phyloP scores from a whole-genome alignment of 2,888 invertebrate genomes.

The Ctenicera cuprea region DNA sequence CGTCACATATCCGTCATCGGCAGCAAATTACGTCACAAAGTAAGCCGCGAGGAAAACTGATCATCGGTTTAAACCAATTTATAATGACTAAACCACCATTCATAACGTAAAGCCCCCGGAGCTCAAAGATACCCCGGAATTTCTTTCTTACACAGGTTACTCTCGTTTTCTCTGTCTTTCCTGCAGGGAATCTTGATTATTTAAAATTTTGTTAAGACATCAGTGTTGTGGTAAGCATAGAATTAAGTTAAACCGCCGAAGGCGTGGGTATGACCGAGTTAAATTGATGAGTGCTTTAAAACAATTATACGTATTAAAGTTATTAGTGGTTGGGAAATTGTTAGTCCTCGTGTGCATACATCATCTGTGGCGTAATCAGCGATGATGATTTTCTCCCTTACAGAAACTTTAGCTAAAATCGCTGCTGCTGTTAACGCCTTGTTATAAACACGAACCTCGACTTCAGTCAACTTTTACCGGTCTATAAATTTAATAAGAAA shows the following conservation, averaged over 20 bases:
- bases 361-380: conserved; percentile 26
- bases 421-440: conserved; percentile 4
- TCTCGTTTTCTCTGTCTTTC: neutral
- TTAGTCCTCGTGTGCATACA: conserved; percentile 21
- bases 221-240: neutral
- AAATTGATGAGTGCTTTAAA: conserved; percentile 30
- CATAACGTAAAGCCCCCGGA: conserved; percentile 3
- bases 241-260: conserved; percentile 1
- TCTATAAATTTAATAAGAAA: conserved; percentile 9
- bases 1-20: conserved; percentile 23
- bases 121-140: neutral
- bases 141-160: neutral
- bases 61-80: conserved; percentile 11
- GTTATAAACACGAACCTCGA: neutral
- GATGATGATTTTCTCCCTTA: conserved; percentile 6
- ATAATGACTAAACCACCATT: conserved; percentile 1
- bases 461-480: conserved; percentile 11
- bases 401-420: neutral
- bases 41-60: conserved; percentile 15
- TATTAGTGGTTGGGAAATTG: conserved; percentile 38
- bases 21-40: conserved; percentile 14
- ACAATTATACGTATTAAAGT: conserved; percentile 36
- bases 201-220: neutral
- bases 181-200: neutral
- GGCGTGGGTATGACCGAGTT: conserved; percentile 30